A percentile compares a stretch with the other conserved stretches of the same genome.
These are phyloP conservation scores for Tenthredo distinguenda DNA, from an alignment of 2,888 invertebrate genomes.

Conservation along the genomic window DNA sequence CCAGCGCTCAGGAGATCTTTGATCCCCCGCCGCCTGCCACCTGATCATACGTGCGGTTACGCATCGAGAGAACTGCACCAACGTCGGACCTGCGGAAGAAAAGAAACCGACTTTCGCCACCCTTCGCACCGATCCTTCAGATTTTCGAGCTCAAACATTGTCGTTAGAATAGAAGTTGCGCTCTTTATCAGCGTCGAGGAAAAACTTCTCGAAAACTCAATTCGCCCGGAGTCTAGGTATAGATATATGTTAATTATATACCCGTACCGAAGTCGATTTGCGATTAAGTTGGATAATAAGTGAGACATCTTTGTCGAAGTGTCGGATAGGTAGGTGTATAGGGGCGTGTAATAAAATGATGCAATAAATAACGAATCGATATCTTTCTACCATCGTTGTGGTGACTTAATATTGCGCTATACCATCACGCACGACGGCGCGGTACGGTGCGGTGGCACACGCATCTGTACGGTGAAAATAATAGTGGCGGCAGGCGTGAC, in stretches of 20 bases:
- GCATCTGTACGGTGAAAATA: conserved; percentile 11
- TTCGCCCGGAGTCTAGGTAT: not conserved
- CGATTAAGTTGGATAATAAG: not conserved
- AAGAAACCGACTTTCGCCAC: not conserved
- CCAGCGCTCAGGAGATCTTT: conserved; percentile 65
- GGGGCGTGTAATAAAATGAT: not conserved
- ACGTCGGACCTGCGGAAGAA: not conserved
- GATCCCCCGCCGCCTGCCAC: conserved; percentile 73
- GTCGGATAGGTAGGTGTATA: not conserved
- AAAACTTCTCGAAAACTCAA: not conserved
- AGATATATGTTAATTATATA: not conserved
- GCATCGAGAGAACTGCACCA: conserved; percentile 35
- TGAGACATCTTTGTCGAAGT: not conserved
- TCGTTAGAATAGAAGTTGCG: not conserved
- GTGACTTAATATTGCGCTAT: conserved; percentile 23
- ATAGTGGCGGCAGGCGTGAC: conserved; percentile 34
- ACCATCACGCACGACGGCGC: not conserved
- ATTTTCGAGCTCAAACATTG: not conserved
- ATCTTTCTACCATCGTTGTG: conserved; percentile 15
- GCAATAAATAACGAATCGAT: conserved; percentile 19
- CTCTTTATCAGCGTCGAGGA: not conserved
- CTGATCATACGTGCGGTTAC: conserved; percentile 68
- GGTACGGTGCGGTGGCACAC: not conserved
- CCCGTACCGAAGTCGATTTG: not conserved
- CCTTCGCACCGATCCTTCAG: not conserved